Evolutionary conservation across 2,113 vertebrate species (phyloP), one percentile per base, ranked within the genome.

Genomic region (Formicarius rufipectus): DNA sequence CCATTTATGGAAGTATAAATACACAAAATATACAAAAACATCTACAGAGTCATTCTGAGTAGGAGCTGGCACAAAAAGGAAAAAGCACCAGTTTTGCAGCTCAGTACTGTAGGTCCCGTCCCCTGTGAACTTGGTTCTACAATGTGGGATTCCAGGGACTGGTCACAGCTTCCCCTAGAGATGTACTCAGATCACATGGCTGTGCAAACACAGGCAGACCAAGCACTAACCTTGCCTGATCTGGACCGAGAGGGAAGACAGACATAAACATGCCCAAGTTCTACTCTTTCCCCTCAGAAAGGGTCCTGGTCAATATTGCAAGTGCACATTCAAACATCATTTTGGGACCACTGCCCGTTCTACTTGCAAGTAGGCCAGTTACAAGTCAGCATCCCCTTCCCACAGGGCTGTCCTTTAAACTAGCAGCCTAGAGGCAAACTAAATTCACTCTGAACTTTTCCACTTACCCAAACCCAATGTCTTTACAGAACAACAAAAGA

Each of bases 61-160:
- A 2, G 56, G 42, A 64, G 37, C 56, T 84, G 85, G 86, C 68
- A 37, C 44, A 7, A 10, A 44, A 58, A 52, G 3, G 3, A 31
- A 35, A 59, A 35, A 50, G 91, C 1, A 2, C 37, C 81, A 84
- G 37, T 9, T 77, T 12, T 75, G 83, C 86, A 90, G 83, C 88
- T 82, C 52, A 30, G 68, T 0, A 30, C 7, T 0, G 20, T 1
- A 7, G 47, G 45, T 62, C 37, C 71, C 0, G 0, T 22, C 42
- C 82, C 66, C 3, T n/a, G 3, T 12, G 76, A 59, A 12, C 1
- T 0, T 0, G 0, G 60, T 21, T 20, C 14, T 12, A 8, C 66
- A 56, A 33, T 3, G 59, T 33, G 63, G 42, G 39, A 24, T 8
- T 9, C 16, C 84, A 44, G 63, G 72, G 87, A 45, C 15, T 9